Percentiles rank a stretch among this genome's conserved stretches.
phyloP scores from a whole-genome alignment of 2,113 vertebrate species.

The Cephalopterus ornatus region DNA sequence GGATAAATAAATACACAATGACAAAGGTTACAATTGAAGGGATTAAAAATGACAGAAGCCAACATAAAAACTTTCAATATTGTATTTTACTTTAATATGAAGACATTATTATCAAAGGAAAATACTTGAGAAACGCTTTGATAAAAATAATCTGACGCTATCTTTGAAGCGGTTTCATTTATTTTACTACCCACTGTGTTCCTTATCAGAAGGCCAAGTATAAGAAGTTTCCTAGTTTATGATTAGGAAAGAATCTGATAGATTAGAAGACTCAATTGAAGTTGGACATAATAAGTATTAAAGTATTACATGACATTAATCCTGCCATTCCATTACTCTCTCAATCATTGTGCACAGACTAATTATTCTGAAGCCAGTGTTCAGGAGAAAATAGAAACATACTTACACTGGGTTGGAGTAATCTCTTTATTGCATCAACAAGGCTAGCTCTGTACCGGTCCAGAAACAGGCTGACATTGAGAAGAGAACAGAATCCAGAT shows the following conservation, averaged over 20 bases:
- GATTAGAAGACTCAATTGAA: constrained; percentile 96
- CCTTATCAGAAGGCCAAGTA: constrained; percentile 92
- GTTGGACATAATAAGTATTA: constrained; percentile 98
- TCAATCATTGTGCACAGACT: constrained; percentile 86
- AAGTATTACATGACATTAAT: constrained; percentile 99
- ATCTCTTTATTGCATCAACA: constrained; percentile 98
- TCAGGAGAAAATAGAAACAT: constrained; percentile 83
- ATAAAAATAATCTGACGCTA: constrained; percentile 91
- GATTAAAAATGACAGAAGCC: constrained; percentile 78
- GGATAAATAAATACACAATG: constrained; percentile 71
- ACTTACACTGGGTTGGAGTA: constrained; percentile 95
- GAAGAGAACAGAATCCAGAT: constrained; percentile 79
- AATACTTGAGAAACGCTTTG: constrained; percentile 82
- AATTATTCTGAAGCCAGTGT: constrained; percentile 89
- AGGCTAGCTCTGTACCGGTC: constrained; percentile 97
- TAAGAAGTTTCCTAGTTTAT: constrained; percentile 91
- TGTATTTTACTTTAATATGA: constrained; percentile 81
- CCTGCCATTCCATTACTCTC: constrained; percentile 93
- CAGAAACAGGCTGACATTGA: constrained; percentile 93
- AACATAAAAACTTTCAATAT: constrained; percentile 78
- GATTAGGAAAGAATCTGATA: constrained; percentile 89
- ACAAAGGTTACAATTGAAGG: constrained; percentile 74
- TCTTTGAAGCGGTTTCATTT: constrained; percentile 92
- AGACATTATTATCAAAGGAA: constrained; percentile 83
- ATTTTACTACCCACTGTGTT: constrained; percentile 89